Conservation (phyloP, 2,797 vertebrate genomes). For the Limnodromus scolopaceus region DNA sequence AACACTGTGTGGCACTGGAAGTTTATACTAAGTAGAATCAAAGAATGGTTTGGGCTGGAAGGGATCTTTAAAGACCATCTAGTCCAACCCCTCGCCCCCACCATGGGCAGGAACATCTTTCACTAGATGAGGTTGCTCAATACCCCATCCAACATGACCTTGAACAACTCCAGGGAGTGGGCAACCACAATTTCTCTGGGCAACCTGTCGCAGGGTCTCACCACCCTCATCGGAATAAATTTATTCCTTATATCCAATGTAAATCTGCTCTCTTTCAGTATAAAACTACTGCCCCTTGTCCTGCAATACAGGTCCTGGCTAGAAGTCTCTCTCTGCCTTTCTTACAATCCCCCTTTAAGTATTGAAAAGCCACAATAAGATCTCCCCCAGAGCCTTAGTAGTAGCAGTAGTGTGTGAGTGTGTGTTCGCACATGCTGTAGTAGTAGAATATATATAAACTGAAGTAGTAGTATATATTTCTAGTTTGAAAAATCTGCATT, state of each 20-base stretch:
- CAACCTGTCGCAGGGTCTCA: not conserved
- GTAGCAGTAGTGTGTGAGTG: not conserved
- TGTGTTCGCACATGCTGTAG: rapidly evolving
- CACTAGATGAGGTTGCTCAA: not conserved
- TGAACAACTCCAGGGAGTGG: rapidly evolving
- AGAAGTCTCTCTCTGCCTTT: not conserved
- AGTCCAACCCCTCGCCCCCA: rapidly evolving
- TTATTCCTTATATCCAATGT: not conserved
- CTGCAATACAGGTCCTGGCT: not conserved
- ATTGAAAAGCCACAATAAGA: not conserved
- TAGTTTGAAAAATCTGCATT: not conserved
- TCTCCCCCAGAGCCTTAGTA: not conserved
- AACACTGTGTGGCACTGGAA: not conserved
- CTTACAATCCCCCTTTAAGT: not conserved
- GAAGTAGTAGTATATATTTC: not conserved
- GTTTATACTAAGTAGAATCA: not conserved
- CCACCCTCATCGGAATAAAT: rapidly evolving
- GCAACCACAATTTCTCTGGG: not conserved
- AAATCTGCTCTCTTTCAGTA: not conserved
- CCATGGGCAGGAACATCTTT: rapidly evolving
- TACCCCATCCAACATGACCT: not conserved
- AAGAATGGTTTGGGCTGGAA: not conserved
- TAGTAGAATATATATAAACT: not conserved
- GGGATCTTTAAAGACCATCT: not conserved
- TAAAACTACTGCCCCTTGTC: not conserved